These are phyloP conservation scores for Prinia subflava DNA, from an alignment of 2,113 vertebrate genomes.

Conservation along the genomic window DNA sequence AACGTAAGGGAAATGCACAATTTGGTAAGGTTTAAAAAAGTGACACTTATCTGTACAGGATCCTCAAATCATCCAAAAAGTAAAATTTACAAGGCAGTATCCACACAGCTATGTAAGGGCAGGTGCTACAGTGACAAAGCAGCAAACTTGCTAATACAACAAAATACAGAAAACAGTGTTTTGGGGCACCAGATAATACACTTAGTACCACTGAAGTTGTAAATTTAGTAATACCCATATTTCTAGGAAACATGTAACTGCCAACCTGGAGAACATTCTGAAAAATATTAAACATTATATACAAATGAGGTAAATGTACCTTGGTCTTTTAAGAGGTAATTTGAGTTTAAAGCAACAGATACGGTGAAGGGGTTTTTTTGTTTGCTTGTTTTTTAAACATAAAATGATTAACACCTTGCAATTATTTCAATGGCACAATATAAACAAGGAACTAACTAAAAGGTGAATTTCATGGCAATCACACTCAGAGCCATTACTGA, in stretches of 20 bases:
- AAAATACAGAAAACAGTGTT: conserved; percentile 66
- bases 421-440: conserved; percentile 63
- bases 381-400: neutral
- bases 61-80: conserved; percentile 55
- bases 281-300: conserved; percentile 78
- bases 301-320: conserved; percentile 83
- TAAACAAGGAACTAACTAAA: conserved; percentile 64
- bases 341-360: conserved; percentile 77
- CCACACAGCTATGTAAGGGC: conserved; percentile 64
- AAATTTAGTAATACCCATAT: conserved; percentile 62
- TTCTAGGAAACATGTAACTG: conserved; percentile 68
- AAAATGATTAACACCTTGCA: conserved; percentile 55
- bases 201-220: conserved; percentile 69
- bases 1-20: conserved; percentile 56
- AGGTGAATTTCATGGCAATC: conserved; percentile 53
- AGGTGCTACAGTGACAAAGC: conserved; percentile 66
- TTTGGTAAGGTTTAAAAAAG: conserved; percentile 58
- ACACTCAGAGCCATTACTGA: conserved; percentile 38
- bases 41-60: conserved; percentile 65
- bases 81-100: conserved; percentile 67
- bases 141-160: conserved; percentile 66
- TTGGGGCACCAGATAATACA: conserved; percentile 68
- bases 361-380: conserved; percentile 35
- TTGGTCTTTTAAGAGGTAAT: conserved; percentile 83
- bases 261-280: conserved; percentile 71